phyloP scores from a whole-genome alignment of 2,888 invertebrate genomes.

The Pterobdella sp. region DNA sequence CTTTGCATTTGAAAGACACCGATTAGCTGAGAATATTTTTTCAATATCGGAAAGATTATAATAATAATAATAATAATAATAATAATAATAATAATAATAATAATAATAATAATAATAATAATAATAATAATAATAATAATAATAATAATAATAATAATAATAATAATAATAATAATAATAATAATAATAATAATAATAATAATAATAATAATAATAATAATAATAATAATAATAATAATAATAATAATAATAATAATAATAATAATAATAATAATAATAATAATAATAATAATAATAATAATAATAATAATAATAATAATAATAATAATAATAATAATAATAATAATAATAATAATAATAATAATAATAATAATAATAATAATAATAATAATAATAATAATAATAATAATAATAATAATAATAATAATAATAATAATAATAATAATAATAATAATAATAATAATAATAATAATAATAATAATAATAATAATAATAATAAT shows the following conservation, averaged over 20 bases:
- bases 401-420: constrained; percentile 13
- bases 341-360: not conserved
- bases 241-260: not conserved
- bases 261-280: not conserved
- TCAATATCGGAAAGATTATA: not conserved
- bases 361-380: not conserved
- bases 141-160: not conserved
- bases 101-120: not conserved
- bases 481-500: no score
- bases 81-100: not conserved
- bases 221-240: not conserved
- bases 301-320: not conserved
- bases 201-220: not conserved
- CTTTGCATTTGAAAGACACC: no score
- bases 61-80: constrained; percentile 1
- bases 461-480: no score
- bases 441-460: no score
- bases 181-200: not conserved
- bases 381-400: constrained; percentile 4
- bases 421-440: no score
- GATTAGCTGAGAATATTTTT: no score
- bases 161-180: not conserved
- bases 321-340: not conserved
- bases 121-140: not conserved
- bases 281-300: not conserved